These are phyloP conservation scores for Picus viridis DNA, from an alignment of 2,797 vertebrate species.

Conservation along the genomic window DNA sequence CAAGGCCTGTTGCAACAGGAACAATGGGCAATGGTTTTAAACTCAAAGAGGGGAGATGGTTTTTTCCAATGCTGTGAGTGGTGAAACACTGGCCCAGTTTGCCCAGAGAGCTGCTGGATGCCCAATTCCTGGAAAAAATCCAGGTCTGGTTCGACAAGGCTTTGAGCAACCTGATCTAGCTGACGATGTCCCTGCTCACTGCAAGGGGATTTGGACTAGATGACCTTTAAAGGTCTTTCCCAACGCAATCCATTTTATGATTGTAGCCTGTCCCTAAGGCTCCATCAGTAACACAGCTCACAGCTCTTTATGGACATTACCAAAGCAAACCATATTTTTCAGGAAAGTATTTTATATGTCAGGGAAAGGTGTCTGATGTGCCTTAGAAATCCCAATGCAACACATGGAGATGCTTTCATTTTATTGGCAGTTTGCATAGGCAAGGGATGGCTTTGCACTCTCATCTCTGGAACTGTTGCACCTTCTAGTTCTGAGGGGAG, in stretches of 20 bases:
- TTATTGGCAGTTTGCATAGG: conserved; percentile 13
- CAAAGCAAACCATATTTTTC: neutral
- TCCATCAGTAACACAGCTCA: neutral
- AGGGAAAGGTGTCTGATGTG: neutral
- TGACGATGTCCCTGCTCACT: neutral
- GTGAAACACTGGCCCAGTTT: neutral
- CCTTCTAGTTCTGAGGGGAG: neutral
- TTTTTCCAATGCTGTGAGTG: neutral
- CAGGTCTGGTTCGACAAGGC: neutral
- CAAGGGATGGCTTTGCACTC: neutral
- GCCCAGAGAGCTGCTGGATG: neutral
- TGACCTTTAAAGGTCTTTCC: neutral
- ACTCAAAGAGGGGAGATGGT: neutral
- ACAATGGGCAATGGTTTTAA: neutral
- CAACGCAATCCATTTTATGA: neutral
- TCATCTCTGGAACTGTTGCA: fast-evolving
- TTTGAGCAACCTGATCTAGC: neutral
- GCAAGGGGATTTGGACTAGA: neutral
- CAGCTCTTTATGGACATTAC: neutral
- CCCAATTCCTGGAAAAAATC: neutral
- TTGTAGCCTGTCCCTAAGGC: neutral
- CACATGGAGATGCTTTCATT: conserved; percentile 3
- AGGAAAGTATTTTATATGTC: neutral
- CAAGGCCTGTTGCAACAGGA: neutral
- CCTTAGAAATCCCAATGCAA: neutral